Conservation (phyloP, 2,113 vertebrate genomes). For the Melanerpes formicivorus region DNA sequence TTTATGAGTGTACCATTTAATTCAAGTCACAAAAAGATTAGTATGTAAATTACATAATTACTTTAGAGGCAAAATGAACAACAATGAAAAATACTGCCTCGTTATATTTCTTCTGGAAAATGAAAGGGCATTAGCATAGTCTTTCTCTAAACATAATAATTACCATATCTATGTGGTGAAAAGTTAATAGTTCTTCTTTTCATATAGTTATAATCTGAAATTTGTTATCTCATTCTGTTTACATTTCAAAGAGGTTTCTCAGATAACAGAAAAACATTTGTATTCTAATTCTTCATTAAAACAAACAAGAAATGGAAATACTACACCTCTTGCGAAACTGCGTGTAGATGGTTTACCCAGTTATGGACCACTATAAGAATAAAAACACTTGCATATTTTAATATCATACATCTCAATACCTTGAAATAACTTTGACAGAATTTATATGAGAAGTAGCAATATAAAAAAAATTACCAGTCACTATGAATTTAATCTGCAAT, state of each 20-base stretch:
- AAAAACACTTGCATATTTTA: not conserved
- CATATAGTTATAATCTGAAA: not conserved
- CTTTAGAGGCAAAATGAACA: conserved; percentile 16
- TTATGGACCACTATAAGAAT: not conserved
- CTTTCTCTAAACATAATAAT: conserved; percentile 27
- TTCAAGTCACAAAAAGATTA: conserved; percentile 44
- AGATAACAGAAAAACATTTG: not conserved
- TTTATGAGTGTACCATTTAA: conserved; percentile 8
- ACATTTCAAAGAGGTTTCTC: not conserved
- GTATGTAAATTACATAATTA: conserved; percentile 28
- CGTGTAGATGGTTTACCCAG: not conserved
- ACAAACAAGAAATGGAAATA: not conserved
- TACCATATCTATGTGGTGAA: not conserved
- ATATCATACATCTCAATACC: not conserved
- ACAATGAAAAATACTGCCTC: conserved; percentile 15
- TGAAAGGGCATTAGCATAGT: not conserved
- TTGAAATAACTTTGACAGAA: not conserved
- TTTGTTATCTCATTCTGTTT: not conserved
- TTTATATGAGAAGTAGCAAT: conserved; percentile 2
- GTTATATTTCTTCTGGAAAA: conserved; percentile 15
- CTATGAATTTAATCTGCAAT: conserved; percentile 9
- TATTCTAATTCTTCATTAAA: not conserved
- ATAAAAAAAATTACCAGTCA: not conserved
- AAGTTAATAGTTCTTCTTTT: conserved; percentile 29
- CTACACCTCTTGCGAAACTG: not conserved